Base-by-base conservation (phyloP, 2,113 vertebrate species). In the Ariopsis seemanni region DNA sequence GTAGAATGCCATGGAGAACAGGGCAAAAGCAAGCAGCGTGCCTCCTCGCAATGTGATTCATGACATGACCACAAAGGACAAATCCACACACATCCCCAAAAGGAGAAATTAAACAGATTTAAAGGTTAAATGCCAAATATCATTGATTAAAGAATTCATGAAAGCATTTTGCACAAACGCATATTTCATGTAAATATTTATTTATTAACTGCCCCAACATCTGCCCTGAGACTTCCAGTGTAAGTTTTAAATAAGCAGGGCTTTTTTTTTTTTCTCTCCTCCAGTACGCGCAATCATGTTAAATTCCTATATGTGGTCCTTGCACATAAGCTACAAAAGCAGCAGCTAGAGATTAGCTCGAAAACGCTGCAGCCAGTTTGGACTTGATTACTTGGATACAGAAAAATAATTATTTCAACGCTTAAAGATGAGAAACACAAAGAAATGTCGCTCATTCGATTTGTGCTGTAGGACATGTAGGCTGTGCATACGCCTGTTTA, bases 331-430 rank as follows among this genome's bases (percentile, higher is more conserved):
- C 52, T 57, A 30, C 15, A 80, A 58, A 34, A 58, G 78, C 53
- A 58, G 15, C 34, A 58, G 53, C 57, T 18, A 10, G 15, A 30
- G 53, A 18, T 58, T 27, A 34, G 78, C 58, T 30, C 4, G n/a
- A 58, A 58, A 80, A 20, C n/a, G 15, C 42, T 42, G 42, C 42
- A 42, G 52, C 25, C 50, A 78, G 25, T 55, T 53, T 2, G 25
- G 6, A 27, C 25, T 34, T 85, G 67, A 83, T 83, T 80, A 60
- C 34, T 74, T 89, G 69, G n/a, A 85, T 83, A 67, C 75, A 84
- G 71, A 75, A 50, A 88, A 78, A 11, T 1, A 75, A 65, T 62
- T 25, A 63, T 83, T 85, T 78, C 30, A 52, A n/a, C 20, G 60
- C 79, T 79, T 42, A 10, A 85, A 83, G 83, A 74, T 88, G 78